These are phyloP conservation scores for Acrobasis consociella DNA, from an alignment of 2,888 invertebrate genomes.

Conservation along the genomic window DNA sequence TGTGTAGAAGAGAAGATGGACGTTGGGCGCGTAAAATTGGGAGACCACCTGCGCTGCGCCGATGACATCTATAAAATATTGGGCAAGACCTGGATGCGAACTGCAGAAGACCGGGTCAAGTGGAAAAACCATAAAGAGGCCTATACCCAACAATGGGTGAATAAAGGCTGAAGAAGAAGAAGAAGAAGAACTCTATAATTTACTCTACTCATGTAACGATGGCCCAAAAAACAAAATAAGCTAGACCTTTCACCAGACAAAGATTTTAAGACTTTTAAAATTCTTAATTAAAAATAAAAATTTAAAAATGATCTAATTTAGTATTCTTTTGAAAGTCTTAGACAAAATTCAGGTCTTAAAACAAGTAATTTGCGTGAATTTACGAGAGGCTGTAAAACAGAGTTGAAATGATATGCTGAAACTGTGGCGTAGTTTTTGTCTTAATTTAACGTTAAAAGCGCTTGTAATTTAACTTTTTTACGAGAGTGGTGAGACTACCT, in stretches of 20 bases:
- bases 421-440: conserved; percentile 3
- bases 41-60: too few relatives aligned
- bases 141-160: too few relatives aligned
- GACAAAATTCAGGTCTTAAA: conserved; percentile 22
- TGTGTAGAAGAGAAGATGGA: too few relatives aligned
- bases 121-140: too few relatives aligned
- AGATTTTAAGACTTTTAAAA: not conserved
- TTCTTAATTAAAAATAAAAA: not conserved
- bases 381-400: conserved; percentile 21
- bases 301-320: not conserved
- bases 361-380: conserved; percentile 24
- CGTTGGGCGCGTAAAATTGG: too few relatives aligned
- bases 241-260: not conserved
- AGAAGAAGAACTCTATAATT: too few relatives aligned
- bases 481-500: not conserved
- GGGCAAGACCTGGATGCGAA: too few relatives aligned
- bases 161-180: too few relatives aligned
- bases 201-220: too few relatives aligned
- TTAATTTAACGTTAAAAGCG: conserved; percentile 12
- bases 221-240: not conserved
- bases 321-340: not conserved
- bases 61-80: too few relatives aligned
- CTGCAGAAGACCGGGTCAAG: too few relatives aligned
- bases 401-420: conserved; percentile 10
- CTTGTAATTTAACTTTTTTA: conserved; percentile 2